Conservation (phyloP, 2,888 invertebrate genomes). For the Nemotelus nigrinus region DNA sequence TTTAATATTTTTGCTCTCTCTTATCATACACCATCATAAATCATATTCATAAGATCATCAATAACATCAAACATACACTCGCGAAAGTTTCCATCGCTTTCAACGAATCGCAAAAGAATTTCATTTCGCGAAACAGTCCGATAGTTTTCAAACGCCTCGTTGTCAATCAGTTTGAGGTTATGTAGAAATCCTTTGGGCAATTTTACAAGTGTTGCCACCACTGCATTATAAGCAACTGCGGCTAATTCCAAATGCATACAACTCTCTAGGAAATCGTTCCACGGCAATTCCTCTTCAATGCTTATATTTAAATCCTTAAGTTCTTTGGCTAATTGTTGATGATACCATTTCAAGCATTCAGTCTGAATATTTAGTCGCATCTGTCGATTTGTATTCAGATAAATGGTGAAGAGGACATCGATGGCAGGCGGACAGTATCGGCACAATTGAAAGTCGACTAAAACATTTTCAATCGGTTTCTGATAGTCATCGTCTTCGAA, state of each 20-base stretch:
- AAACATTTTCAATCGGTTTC: conserved; percentile 53
- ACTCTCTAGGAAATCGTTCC: conserved; percentile 59
- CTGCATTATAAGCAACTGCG: conserved; percentile 62
- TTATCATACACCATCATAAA: conserved; percentile 24
- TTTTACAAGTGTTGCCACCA: conserved; percentile 57
- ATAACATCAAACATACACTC: conserved; percentile 56
- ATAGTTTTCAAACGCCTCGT: conserved; percentile 61
- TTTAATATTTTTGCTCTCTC: no score
- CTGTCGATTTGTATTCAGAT: conserved; percentile 56
- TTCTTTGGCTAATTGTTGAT: conserved; percentile 55
- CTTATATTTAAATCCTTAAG: conserved; percentile 57
- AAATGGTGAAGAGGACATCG: conserved; percentile 60
- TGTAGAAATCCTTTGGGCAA: conserved; percentile 61
- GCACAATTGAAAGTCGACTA: conserved; percentile 63
- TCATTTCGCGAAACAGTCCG: conserved; percentile 58
- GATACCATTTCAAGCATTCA: conserved; percentile 54
- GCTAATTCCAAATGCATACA: conserved; percentile 60
- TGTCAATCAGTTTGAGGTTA: conserved; percentile 58
- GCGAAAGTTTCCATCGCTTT: conserved; percentile 53
- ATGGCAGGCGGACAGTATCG: conserved; percentile 61
- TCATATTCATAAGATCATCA: conserved; percentile 57
- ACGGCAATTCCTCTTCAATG: conserved; percentile 57
- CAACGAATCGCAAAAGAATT: conserved; percentile 54
- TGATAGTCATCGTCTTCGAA: conserved; percentile 50
- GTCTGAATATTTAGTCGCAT: conserved; percentile 52